These are phyloP conservation scores for Rallus crepitans DNA, from an alignment of 2,797 vertebrate genomes.

Conservation along the genomic window DNA sequence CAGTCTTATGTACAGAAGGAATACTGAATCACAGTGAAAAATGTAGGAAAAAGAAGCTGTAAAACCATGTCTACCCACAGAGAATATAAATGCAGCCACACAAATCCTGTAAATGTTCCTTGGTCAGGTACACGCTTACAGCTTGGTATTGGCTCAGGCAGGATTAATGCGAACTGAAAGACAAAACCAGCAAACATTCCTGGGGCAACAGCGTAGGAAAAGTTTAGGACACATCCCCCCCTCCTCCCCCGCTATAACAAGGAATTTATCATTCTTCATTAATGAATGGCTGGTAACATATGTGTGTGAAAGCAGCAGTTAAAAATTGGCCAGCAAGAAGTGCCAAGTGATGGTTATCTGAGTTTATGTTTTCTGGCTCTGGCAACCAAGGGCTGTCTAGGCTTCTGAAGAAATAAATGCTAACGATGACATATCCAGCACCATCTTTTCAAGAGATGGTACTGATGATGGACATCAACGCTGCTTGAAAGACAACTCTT, in stretches of 20 bases:
- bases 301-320: background rate
- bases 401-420: background rate
- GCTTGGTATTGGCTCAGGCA: background rate
- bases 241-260: background rate
- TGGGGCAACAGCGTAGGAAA: background rate
- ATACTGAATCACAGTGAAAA: conserved; percentile 9
- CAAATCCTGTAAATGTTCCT: background rate
- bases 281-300: background rate
- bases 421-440: background rate
- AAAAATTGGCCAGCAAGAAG: background rate
- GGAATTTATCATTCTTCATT: background rate
- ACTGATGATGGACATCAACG: background rate
- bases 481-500: background rate
- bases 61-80: background rate
- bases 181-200: background rate
- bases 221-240: background rate
- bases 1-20: background rate
- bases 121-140: background rate
- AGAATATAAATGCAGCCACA: background rate
- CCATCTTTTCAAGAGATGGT: background rate
- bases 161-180: background rate
- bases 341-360: background rate
- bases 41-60: background rate
- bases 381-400: background rate
- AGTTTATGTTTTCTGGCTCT: background rate